These are phyloP conservation scores for Hirudo medicinalis DNA, from an alignment of 1,140 invertebrate species.

Conservation along the genomic window DNA sequence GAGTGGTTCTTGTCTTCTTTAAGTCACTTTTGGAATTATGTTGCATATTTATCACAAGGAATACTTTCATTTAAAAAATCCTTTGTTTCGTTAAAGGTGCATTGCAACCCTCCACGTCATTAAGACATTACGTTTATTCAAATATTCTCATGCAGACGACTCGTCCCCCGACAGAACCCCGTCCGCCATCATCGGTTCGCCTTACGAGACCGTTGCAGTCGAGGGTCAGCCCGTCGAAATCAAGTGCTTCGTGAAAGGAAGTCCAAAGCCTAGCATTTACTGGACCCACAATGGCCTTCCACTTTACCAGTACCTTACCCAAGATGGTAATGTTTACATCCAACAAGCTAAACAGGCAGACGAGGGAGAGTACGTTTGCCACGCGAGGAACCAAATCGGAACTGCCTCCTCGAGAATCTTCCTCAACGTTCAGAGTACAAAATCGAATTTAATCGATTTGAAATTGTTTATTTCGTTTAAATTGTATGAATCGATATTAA, in stretches of 20 bases:
- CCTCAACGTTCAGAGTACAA: constrained; percentile 33
- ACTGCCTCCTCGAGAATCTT: constrained; percentile 28
- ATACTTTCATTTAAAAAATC: too few species aligned
- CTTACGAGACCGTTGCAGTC: constrained; percentile 25
- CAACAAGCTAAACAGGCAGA: constrained; percentile 51
- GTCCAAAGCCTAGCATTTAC: constrained; percentile 32
- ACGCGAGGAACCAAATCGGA: constrained; percentile 24
- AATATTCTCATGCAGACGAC: too few species aligned
- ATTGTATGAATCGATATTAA: too few species aligned
- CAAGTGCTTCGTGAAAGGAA: constrained; percentile 35
- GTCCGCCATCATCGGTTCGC: constrained; percentile 30
- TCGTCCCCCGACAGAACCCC: constrained; percentile 25
- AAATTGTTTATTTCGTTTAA: too few species aligned
- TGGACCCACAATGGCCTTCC: constrained; percentile 31
- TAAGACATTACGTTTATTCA: too few species aligned
- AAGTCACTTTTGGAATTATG: too few species aligned
- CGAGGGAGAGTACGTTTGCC: constrained; percentile 65
- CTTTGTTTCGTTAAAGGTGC: too few species aligned
- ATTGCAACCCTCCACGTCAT: too few species aligned
- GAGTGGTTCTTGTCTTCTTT: too few species aligned
- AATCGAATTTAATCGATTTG: background rate
- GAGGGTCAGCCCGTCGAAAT: constrained; percentile 34
- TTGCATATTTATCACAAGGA: too few species aligned
- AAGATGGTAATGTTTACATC: constrained; percentile 21
- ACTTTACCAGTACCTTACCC: constrained; percentile 28